A percentile compares a stretch with the other conserved stretches of the same genome.
phyloP scores from a whole-genome alignment of 2,113 vertebrate genomes.

The Sitta europaea region DNA sequence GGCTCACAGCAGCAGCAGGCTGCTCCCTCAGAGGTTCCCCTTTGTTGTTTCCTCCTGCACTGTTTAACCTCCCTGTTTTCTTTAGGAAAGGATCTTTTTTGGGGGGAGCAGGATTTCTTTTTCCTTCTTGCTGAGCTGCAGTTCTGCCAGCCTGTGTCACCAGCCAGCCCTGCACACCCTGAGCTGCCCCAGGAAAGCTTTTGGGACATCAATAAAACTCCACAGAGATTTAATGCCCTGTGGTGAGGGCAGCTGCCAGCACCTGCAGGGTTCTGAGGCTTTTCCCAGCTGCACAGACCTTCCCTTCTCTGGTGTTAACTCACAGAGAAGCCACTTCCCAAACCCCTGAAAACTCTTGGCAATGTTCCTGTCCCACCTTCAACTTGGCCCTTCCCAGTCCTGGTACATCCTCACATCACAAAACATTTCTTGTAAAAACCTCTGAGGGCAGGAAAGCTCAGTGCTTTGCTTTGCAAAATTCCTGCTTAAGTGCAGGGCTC shows the following conservation, averaged over 20 bases:
- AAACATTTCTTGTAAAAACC: background rate
- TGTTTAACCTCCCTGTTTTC: background rate
- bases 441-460: background rate
- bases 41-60: background rate
- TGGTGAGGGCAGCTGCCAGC: background rate
- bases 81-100: background rate
- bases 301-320: background rate
- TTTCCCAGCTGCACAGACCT: background rate
- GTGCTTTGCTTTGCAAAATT: background rate
- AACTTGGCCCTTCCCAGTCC: background rate
- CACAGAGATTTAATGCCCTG: background rate
- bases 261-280: background rate
- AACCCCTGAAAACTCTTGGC: too few species aligned
- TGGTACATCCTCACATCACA: background rate
- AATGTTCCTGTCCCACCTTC: background rate
- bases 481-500: background rate
- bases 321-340: background rate
- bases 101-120: background rate
- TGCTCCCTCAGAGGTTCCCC: background rate
- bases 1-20: background rate
- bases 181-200: background rate
- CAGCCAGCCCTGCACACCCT: rapidly evolving
- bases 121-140: background rate
- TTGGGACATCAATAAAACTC: background rate
- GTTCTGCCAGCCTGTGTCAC: rapidly evolving